Evolutionary conservation across 2,113 vertebrate species (phyloP).

Genomic region (Ailuropoda melanoleuca): DNA sequence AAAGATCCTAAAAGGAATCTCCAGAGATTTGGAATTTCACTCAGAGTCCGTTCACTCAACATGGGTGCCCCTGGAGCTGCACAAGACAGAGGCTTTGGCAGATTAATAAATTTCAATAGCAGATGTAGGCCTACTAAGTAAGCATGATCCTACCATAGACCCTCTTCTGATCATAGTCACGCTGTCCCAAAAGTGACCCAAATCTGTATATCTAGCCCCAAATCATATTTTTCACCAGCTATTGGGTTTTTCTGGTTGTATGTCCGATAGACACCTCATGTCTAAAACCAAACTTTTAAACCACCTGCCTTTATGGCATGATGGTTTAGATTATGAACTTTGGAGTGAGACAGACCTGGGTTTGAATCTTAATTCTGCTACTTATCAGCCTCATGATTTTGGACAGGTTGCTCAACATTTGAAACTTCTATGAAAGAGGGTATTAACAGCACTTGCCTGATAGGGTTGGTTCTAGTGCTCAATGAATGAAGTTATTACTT

Average conservation of each 20-base stretch:
- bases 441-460: not conserved
- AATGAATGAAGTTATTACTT: not conserved
- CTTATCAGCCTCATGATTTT: not conserved
- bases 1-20: not conserved
- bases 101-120: not conserved
- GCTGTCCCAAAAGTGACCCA: not conserved
- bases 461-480: not conserved
- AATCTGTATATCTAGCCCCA: not conserved
- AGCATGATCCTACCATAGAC: not conserved
- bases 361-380: conserved; percentile 21
- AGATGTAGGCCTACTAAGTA: not conserved
- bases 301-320: not conserved
- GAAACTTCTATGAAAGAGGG: not conserved
- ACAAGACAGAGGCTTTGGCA: not conserved
- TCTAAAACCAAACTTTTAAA: not conserved
- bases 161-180: not conserved
- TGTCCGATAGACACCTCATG: not conserved
- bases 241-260: conserved; percentile 11
- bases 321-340: conserved; percentile 30
- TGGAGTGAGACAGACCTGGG: not conserved
- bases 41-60: not conserved
- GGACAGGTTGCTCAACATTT: not conserved
- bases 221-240: not conserved
- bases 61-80: not conserved
- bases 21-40: not conserved